These are phyloP conservation scores for Pachydiplax longipennis DNA, from an alignment of 2,888 invertebrate species.

Conservation along the genomic window DNA sequence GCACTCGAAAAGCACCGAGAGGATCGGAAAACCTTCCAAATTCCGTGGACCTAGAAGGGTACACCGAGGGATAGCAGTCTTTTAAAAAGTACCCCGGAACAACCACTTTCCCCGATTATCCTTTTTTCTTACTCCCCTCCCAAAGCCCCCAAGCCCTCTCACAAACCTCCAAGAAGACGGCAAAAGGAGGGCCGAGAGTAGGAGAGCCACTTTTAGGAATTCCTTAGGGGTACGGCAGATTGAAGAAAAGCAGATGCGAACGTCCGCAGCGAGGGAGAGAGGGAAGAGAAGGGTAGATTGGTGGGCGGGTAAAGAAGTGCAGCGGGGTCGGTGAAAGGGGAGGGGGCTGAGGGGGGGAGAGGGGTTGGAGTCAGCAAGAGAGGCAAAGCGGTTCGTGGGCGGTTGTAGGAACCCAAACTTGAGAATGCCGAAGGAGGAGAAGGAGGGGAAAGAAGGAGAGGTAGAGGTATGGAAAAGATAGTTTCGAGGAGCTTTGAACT, in stretches of 20 bases:
- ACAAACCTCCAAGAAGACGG: background rate
- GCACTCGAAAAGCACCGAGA: background rate
- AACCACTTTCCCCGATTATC: background rate
- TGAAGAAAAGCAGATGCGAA: background rate
- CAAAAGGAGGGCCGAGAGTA: background rate
- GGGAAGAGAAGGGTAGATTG: background rate
- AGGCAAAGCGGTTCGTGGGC: background rate
- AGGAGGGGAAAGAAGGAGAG: background rate
- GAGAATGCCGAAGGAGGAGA: background rate
- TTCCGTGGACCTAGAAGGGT: background rate
- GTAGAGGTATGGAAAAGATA: background rate
- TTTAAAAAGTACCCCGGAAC: background rate
- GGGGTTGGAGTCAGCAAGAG: background rate
- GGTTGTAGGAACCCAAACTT: conserved; percentile 1
- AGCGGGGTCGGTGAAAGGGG: background rate
- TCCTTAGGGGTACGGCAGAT: background rate
- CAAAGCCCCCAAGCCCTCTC: background rate
- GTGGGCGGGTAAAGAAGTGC: background rate
- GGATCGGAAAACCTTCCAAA: background rate
- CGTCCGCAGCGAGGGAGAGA: conserved; percentile 1
- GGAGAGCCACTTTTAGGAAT: background rate
- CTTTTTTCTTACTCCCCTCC: background rate
- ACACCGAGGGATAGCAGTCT: background rate
- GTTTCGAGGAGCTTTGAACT: background rate
- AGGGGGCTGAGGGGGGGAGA: background rate